A percentile compares a stretch with the other conserved stretches of the same genome.
Evolutionary conservation across 1,140 invertebrate genomes (phyloP).

Genomic region (Eriocheir sinensis): DNA sequence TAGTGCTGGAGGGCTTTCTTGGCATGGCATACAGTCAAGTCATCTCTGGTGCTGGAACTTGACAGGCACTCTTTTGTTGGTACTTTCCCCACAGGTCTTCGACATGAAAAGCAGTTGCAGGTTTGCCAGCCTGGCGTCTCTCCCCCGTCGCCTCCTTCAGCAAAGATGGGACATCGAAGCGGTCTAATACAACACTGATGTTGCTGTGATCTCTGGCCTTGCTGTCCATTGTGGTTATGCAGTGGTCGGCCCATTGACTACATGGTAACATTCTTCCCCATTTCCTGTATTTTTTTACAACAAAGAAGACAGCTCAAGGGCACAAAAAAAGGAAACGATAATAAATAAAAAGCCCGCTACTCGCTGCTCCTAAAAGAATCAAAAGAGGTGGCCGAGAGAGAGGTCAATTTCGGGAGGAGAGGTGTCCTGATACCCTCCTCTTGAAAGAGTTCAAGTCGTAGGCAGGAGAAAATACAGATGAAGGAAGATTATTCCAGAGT

Average conservation of each 20-base stretch:
- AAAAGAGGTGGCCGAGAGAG: too few species aligned
- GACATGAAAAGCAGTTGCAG: not conserved
- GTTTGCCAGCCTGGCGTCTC: slow-evolving; percentile 14
- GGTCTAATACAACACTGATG: slow-evolving; percentile 25
- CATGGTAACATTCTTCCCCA: not conserved
- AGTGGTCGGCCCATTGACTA: slow-evolving; percentile 31
- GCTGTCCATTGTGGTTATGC: not conserved
- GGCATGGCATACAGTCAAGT: not conserved
- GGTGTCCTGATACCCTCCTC: too few species aligned
- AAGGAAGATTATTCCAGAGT: too few species aligned
- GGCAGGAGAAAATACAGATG: too few species aligned
- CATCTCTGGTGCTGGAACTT: slow-evolving; percentile 11
- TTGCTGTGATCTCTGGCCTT: slow-evolving; percentile 24
- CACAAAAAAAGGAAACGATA: too few species aligned
- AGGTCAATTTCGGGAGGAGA: too few species aligned
- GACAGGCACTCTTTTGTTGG: not conserved
- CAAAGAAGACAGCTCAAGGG: too few species aligned
- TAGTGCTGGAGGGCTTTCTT: too few species aligned
- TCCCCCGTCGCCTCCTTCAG: slow-evolving; percentile 23
- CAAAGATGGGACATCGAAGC: slow-evolving; percentile 5
- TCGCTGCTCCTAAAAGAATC: too few species aligned
- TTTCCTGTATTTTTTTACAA: not conserved
- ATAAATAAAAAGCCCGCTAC: too few species aligned
- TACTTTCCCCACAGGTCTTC: slow-evolving; percentile 10
- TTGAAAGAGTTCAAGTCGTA: too few species aligned